Evolutionary conservation across 2,797 vertebrate genomes (phyloP).

Genomic region (Bradypus variegatus): DNA sequence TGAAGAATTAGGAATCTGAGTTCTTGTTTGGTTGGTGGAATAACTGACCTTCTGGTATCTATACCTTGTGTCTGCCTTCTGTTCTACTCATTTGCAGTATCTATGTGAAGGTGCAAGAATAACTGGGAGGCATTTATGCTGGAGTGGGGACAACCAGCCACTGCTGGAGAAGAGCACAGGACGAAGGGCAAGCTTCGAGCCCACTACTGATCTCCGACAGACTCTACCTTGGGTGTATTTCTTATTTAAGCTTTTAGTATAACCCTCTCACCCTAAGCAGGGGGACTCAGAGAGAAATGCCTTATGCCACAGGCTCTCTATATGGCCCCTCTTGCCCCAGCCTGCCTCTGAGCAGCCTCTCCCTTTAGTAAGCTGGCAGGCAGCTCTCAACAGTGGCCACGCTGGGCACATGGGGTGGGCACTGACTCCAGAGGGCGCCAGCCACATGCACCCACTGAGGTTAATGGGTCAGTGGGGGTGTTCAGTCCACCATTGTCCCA

Average conservation of each 20-base stretch:
- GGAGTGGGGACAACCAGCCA: neutral
- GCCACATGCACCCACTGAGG: neutral
- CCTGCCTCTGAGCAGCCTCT: neutral
- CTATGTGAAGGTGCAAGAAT: neutral
- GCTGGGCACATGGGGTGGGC: neutral
- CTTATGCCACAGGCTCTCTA: neutral
- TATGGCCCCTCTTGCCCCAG: neutral
- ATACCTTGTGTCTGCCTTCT: neutral
- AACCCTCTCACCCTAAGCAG: neutral
- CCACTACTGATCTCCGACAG: neutral
- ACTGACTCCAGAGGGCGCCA: neutral
- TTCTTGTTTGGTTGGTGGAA: neutral
- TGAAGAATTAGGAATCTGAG: neutral
- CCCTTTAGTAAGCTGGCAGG: neutral
- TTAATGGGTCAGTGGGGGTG: too few relatives aligned
- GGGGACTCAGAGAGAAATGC: neutral
- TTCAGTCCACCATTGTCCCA: neutral
- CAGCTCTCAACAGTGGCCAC: too few relatives aligned
- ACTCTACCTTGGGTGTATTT: neutral
- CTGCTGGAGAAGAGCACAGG: fast-evolving
- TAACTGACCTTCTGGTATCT: neutral
- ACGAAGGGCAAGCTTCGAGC: too few relatives aligned
- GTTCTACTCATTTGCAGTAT: neutral
- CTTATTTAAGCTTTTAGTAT: neutral
- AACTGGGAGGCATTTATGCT: neutral